These are phyloP conservation scores for Silurus glanis DNA, from an alignment of 2,113 vertebrate genomes.

Conservation along the genomic window DNA sequence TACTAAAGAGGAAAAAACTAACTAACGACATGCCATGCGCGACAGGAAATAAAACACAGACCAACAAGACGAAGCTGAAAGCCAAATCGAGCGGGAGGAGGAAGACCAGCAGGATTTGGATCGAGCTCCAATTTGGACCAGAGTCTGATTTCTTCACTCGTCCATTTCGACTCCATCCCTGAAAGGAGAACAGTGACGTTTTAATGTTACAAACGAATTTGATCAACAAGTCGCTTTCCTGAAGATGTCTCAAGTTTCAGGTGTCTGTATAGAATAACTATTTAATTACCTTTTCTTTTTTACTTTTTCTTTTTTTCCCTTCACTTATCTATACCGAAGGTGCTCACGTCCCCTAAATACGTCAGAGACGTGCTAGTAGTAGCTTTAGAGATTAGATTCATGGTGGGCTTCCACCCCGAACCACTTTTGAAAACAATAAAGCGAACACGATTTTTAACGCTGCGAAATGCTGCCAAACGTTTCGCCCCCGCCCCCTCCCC, in stretches of 20 bases:
- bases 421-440: background rate
- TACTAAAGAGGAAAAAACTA: constrained; percentile 36
- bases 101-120: background rate
- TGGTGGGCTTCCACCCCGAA: background rate
- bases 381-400: background rate
- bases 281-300: constrained; percentile 36
- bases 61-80: constrained; percentile 20
- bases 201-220: constrained; percentile 24
- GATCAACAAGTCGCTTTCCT: constrained; percentile 29
- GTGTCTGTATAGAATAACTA: constrained; percentile 42
- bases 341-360: background rate
- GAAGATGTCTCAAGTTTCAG: constrained; percentile 43
- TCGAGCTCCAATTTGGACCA: background rate
- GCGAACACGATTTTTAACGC: background rate
- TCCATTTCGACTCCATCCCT: constrained; percentile 15
- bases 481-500: too few species aligned
- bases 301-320: constrained; percentile 15
- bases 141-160: constrained; percentile 6
- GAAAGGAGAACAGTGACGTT: constrained; percentile 17
- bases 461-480: too few species aligned
- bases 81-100: constrained; percentile 21
- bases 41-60: constrained; percentile 40
- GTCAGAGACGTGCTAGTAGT: background rate
- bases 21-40: constrained; percentile 45
- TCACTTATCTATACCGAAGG: background rate